phyloP scores from a whole-genome alignment of 1,140 invertebrate species.

The Mactra quadrangularis region DNA sequence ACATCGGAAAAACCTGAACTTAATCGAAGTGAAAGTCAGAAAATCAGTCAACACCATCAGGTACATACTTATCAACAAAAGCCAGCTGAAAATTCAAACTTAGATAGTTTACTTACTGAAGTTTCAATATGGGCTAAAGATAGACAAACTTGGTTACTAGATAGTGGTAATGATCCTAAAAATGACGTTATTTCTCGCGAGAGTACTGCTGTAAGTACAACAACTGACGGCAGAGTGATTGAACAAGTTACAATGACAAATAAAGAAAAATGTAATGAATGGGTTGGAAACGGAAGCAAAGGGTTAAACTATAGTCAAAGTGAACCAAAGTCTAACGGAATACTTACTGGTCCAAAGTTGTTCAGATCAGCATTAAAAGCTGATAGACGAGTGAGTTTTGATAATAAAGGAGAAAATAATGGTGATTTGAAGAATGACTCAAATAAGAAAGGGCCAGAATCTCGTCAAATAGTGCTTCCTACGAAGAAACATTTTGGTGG shows the following conservation, averaged over 20 bases:
- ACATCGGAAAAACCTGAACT: neutral
- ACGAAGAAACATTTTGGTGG: neutral
- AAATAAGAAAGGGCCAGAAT: neutral
- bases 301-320: neutral
- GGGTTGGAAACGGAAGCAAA: slow-evolving; percentile 3
- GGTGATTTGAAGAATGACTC: neutral
- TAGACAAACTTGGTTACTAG: slow-evolving; percentile 45
- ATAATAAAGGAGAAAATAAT: slow-evolving; percentile 2
- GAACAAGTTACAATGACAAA: slow-evolving; percentile 37
- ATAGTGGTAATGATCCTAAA: slow-evolving; percentile 8
- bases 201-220: slow-evolving; percentile 23
- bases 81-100: slow-evolving; percentile 1
- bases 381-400: slow-evolving; percentile 5
- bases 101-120: slow-evolving; percentile 47
- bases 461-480: neutral
- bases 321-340: slow-evolving; percentile 41
- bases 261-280: slow-evolving; percentile 34
- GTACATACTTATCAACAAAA: slow-evolving; percentile 3
- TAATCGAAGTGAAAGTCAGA: no score
- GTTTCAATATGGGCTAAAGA: slow-evolving; percentile 55
- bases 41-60: neutral
- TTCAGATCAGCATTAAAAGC: slow-evolving; percentile 35
- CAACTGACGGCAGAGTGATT: slow-evolving; percentile 28
- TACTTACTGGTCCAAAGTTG: slow-evolving; percentile 47
- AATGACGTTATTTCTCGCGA: slow-evolving; percentile 14